Conservation (phyloP, 2,888 invertebrate species). For the Leucophenga maculata region DNA sequence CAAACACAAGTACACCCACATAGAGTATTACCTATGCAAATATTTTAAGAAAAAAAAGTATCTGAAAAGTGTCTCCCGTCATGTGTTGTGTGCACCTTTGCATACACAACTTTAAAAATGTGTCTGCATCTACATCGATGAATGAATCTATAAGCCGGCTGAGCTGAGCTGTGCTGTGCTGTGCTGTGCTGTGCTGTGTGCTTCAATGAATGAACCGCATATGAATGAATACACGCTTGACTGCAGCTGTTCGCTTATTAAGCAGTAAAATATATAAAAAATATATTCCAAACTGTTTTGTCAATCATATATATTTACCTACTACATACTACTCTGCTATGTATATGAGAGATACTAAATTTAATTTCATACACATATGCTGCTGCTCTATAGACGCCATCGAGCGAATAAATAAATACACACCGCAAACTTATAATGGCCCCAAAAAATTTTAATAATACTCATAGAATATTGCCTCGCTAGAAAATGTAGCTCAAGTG, state of each 20-base stretch:
- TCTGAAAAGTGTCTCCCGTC: neutral
- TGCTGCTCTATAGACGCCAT: too few species aligned
- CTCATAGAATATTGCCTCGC: conserved; percentile 9
- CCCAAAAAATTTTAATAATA: conserved; percentile 39
- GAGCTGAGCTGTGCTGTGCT: too few species aligned
- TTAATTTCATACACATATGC: too few species aligned
- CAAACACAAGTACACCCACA: neutral
- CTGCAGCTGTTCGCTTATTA: conserved; percentile 40
- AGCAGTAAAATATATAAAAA: conserved; percentile 9
- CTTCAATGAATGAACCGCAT: neutral
- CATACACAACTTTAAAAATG: neutral
- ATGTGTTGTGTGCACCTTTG: neutral
- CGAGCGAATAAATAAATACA: neutral
- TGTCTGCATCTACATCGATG: conserved; percentile 38
- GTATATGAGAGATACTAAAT: neutral
- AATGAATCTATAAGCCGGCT: conserved; percentile 34
- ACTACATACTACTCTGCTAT: too few species aligned
- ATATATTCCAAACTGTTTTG: neutral
- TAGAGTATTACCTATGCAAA: neutral
- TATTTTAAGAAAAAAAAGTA: neutral
- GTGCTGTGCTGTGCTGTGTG: too few species aligned
- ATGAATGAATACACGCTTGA: conserved; percentile 29
- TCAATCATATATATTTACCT: too few species aligned
- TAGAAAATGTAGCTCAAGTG: conserved; percentile 15
- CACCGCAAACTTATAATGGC: neutral